Evolutionary conservation across 2,113 vertebrate species (phyloP).

Genomic region (Corythoichthys haematopterus): DNA sequence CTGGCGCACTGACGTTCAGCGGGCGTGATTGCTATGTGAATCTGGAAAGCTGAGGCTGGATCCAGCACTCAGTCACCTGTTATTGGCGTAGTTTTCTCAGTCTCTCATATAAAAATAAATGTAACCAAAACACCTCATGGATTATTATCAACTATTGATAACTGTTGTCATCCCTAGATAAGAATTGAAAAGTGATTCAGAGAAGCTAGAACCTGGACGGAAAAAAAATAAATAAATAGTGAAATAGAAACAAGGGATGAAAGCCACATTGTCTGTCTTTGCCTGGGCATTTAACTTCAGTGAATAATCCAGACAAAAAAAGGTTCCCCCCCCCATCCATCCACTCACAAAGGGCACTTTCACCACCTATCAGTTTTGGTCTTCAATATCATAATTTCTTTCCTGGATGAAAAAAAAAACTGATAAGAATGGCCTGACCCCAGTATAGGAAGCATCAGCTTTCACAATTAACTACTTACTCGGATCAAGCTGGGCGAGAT

Average conservation of each 20-base stretch:
- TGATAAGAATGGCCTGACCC: background rate
- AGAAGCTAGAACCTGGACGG: background rate
- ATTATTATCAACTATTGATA: background rate
- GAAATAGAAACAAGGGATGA: background rate
- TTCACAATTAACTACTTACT: constrained; percentile 1
- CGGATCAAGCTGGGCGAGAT: background rate
- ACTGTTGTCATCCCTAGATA: background rate
- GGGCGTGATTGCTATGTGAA: too few relatives aligned
- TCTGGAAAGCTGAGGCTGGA: too few relatives aligned
- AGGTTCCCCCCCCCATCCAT: background rate
- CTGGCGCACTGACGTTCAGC: too few relatives aligned
- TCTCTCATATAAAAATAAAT: background rate
- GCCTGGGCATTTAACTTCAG: background rate
- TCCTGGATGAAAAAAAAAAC: background rate
- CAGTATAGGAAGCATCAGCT: background rate
- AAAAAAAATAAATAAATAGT: background rate
- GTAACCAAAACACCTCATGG: background rate
- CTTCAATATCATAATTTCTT: background rate
- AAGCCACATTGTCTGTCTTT: background rate
- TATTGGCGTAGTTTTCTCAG: background rate
- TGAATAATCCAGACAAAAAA: background rate
- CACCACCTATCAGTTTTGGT: background rate
- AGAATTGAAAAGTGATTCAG: background rate
- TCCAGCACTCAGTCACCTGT: too few relatives aligned
- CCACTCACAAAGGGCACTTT: background rate